Evolutionary conservation across 2,113 vertebrate species (phyloP), one percentile per base, ranked within the genome.

Genomic region (Microcebus jonahi): DNA sequence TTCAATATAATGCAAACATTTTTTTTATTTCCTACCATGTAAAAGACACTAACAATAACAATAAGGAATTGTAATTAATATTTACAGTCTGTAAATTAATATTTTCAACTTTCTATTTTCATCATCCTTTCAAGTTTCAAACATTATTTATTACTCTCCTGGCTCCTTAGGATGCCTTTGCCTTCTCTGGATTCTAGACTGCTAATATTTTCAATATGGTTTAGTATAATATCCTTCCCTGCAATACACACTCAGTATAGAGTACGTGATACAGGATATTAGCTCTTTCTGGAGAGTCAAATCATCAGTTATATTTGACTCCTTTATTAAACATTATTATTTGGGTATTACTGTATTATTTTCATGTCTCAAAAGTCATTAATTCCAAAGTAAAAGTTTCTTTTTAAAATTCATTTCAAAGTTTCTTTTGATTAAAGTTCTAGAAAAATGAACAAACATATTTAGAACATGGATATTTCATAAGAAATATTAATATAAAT

Each of bases 91-190:
- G 10, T 3, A 42, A 42, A 42, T 42, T 42, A 42, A 42, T 42
- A 42, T 81, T 39, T 81, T 77, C n/a, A 10, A 36, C 63, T 83
- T 93, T 8, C n/a, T 94, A 57, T 94, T 55, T 75, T 71, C 25
- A 91, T 81, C 11, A 85, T 4, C 12, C 5, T 67, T 88, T 90
- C 6, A 42, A 42, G 18, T 79, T 59, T 82, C 36, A 89, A 86
- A 77, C 8, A 55, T 31, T 67, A 20, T 57, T 39, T 73, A 20
- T 61, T 55, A 86, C 1, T 55, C 25, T 85, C 7, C 8, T 8
- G 7, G 13, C 0, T 29, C 50, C 17, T 91, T 21, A 29, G 8
- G 1, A 48, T 88, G 21, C 0, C 39, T 82, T 86, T 73, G 59
- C 8, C 34, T 61, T 57, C 17, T 95, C 18, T 81, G 27, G 10